Percentiles rank a stretch among this genome's conserved stretches.
Conservation (phyloP, 2,888 invertebrate species). For the Periphyllus acericola region DNA sequence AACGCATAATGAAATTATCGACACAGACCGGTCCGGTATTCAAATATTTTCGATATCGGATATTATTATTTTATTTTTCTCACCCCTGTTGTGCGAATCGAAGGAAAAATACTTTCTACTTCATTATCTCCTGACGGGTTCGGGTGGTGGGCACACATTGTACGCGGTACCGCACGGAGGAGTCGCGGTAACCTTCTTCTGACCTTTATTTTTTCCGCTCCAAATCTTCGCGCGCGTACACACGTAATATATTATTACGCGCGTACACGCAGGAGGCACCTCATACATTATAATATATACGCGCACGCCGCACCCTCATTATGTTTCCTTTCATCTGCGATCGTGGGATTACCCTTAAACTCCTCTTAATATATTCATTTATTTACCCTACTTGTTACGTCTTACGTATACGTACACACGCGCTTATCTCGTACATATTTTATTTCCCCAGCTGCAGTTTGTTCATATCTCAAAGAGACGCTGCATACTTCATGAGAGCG, state of each 20-base stretch:
- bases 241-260: not conserved
- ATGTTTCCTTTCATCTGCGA: not conserved
- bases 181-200: not conserved
- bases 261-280: not conserved
- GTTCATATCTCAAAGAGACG: not conserved
- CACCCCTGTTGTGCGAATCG: not conserved
- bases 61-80: not conserved
- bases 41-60: slow-evolving; percentile 8
- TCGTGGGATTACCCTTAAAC: slow-evolving; percentile 23
- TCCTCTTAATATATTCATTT: slow-evolving; percentile 20
- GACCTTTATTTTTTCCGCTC: not conserved
- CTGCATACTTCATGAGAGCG: no score
- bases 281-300: no score
- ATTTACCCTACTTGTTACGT: slow-evolving; percentile 30
- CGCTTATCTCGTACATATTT: not conserved
- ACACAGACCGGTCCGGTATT: not conserved
- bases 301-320: not conserved
- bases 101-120: slow-evolving; percentile 17
- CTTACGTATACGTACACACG: not conserved
- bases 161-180: no score
- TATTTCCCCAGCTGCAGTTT: slow-evolving; percentile 6
- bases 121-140: not conserved
- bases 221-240: not conserved
- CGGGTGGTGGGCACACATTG: not conserved
- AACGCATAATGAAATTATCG: not conserved